Evolutionary conservation across 2,888 invertebrate genomes (phyloP).

Genomic region (Oscheius sp.): DNA sequence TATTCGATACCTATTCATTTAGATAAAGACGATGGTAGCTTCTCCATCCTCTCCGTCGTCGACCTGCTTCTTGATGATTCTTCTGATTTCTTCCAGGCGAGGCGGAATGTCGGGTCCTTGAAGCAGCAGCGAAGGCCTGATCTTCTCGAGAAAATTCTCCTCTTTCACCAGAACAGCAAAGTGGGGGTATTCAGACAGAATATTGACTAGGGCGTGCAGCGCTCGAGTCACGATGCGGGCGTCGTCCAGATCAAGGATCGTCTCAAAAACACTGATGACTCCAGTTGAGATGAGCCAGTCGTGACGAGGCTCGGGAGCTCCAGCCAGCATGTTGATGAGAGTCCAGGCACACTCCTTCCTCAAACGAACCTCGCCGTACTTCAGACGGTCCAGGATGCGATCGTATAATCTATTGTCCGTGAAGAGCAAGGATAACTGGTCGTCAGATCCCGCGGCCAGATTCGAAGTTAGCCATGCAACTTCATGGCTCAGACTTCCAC

Average conservation of each 20-base stretch:
- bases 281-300: constrained; percentile 24
- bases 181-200: constrained; percentile 27
- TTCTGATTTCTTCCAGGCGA: too few relatives aligned
- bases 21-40: constrained; percentile 3
- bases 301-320: constrained; percentile 10
- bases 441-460: constrained; percentile 43
- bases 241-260: constrained; percentile 12
- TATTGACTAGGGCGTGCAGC: background rate
- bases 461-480: constrained; percentile 53
- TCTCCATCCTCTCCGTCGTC: constrained; percentile 11
- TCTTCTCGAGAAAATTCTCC: background rate
- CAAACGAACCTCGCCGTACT: constrained; percentile 1
- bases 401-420: constrained; percentile 22
- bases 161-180: constrained; percentile 19
- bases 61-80: background rate
- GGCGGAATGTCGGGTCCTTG: too few relatives aligned
- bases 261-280: background rate
- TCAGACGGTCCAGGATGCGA: constrained; percentile 10
- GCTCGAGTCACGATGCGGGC: constrained; percentile 11
- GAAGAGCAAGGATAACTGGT: constrained; percentile 40
- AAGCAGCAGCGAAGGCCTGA: background rate
- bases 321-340: constrained; percentile 28
- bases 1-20: too few relatives aligned
- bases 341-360: constrained; percentile 38
- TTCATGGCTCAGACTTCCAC: constrained; percentile 34